These are phyloP conservation scores for Phyllotreta cruciferae DNA, from an alignment of 2,888 invertebrate species.

Conservation along the genomic window DNA sequence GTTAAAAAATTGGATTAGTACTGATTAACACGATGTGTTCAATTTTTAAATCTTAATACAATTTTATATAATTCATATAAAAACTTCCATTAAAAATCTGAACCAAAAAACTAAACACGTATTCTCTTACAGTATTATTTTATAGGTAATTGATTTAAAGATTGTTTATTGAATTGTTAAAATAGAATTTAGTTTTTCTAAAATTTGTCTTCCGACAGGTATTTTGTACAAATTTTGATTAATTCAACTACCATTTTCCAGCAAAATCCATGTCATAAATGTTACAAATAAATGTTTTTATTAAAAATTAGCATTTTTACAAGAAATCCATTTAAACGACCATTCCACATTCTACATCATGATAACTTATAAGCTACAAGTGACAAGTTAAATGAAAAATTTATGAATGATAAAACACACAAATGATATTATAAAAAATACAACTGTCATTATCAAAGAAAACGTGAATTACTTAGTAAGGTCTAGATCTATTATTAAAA, in stretches of 20 bases:
- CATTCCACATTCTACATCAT: neutral
- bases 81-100: no score
- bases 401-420: neutral
- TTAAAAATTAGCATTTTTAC: constrained; percentile 18
- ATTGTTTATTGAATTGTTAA: constrained; percentile 36
- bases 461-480: constrained; percentile 25
- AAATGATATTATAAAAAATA: no score
- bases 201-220: constrained; percentile 49
- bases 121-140: constrained; percentile 22
- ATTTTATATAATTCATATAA: no score
- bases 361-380: no score
- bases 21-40: no score
- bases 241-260: constrained; percentile 24
- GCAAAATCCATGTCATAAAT: constrained; percentile 47
- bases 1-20: no score
- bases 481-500: constrained; percentile 61
- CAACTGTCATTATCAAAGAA: neutral
- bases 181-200: constrained; percentile 34
- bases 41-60: no score
- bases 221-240: constrained; percentile 21
- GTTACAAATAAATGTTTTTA: constrained; percentile 43
- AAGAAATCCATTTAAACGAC: neutral
- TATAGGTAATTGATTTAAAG: constrained; percentile 2
- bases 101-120: no score
- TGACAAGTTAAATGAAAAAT: no score